Conservation (phyloP, 2,888 invertebrate genomes). For the Agonum fuliginosum region DNA sequence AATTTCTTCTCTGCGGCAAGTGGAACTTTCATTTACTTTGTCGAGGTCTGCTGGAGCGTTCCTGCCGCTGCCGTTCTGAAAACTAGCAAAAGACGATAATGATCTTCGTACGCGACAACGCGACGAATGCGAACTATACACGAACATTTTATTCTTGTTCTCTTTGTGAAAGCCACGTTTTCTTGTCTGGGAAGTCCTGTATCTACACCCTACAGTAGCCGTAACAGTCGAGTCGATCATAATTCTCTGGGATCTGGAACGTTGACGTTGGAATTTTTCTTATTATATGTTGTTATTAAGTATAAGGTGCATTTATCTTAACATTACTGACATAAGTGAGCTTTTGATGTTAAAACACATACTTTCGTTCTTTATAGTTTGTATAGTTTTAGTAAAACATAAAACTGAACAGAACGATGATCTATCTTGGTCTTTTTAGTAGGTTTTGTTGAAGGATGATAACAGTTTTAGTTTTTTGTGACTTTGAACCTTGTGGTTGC, state of each 20-base stretch:
- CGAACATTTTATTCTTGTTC: constrained; percentile 27
- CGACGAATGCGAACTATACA: constrained; percentile 11
- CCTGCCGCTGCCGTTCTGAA: background rate
- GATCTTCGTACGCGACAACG: constrained; percentile 12
- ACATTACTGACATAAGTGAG: too few species aligned
- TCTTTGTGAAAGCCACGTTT: constrained; percentile 12
- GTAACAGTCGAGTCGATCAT: background rate
- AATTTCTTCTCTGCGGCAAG: constrained; percentile 28
- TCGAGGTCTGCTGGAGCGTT: background rate
- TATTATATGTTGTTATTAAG: background rate
- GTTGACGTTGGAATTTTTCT: background rate
- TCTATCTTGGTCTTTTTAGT: too few species aligned
- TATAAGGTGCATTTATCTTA: too few species aligned
- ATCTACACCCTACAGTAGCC: background rate
- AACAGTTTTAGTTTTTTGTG: too few species aligned
- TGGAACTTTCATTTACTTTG: constrained; percentile 39
- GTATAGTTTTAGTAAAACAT: too few species aligned
- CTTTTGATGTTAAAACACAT: too few species aligned
- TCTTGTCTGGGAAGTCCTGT: background rate
- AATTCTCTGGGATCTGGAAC: background rate
- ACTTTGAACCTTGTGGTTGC: too few species aligned
- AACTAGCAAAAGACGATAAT: constrained; percentile 47
- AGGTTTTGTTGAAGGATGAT: too few species aligned
- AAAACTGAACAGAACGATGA: too few species aligned
- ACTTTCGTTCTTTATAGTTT: too few species aligned